These are phyloP conservation scores for Thripadectes ignobilis DNA, from an alignment of 2,797 vertebrate genomes.

Conservation along the genomic window DNA sequence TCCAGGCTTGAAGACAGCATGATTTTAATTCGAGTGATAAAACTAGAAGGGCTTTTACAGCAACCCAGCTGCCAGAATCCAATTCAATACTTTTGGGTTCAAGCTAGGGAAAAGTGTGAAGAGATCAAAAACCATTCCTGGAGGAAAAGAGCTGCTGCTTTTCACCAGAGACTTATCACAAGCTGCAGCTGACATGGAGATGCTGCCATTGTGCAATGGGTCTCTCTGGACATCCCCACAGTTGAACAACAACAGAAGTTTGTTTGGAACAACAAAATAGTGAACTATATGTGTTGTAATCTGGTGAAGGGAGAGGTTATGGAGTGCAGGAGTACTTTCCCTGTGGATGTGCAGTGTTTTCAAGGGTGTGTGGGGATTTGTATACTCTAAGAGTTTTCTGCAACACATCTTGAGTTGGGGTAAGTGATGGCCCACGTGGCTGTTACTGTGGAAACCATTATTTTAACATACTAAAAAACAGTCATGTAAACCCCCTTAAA, in stretches of 20 bases:
- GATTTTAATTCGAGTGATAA: not conserved
- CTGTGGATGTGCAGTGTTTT: not conserved
- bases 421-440: conserved; percentile 34
- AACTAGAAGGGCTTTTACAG: not conserved
- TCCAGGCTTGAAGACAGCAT: not conserved
- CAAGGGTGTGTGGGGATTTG: not conserved
- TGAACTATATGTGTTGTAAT: not conserved
- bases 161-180: not conserved
- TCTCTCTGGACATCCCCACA: not conserved
- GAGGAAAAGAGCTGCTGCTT: not conserved
- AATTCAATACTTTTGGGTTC: not conserved
- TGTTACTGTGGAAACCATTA: conserved; percentile 61
- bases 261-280: not conserved
- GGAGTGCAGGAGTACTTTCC: not conserved
- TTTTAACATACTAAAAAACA: conserved; percentile 60
- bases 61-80: not conserved
- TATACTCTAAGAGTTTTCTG: conserved; percentile 15
- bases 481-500: conserved; percentile 7
- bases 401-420: not conserved
- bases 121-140: conserved; percentile 17
- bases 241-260: not conserved
- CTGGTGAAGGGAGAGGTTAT: not conserved
- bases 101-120: not conserved
- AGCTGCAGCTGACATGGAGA: not conserved
- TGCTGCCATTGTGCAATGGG: not conserved